These are phyloP conservation scores for Toxostoma redivivum DNA, from an alignment of 2,113 vertebrate genomes.

Conservation along the genomic window DNA sequence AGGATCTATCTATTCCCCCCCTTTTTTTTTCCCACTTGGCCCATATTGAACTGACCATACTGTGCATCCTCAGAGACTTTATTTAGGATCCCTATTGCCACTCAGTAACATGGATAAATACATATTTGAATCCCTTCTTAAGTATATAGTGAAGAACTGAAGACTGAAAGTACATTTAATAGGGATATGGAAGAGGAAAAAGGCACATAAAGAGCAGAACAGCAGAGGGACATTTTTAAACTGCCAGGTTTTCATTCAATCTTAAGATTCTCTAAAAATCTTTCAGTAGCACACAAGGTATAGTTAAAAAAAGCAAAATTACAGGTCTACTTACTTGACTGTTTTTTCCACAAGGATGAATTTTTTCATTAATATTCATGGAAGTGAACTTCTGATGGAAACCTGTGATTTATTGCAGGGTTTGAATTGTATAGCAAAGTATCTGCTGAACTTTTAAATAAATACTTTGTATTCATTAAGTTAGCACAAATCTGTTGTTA, in stretches of 20 bases:
- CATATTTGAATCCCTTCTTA: not conserved
- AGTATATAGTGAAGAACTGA: not conserved
- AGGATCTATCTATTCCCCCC: not conserved
- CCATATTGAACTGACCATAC: not conserved
- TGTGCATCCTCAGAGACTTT: not conserved
- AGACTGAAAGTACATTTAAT: not conserved
- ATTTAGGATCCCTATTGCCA: not conserved
- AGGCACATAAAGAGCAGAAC: not conserved
- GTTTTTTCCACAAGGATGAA: not conserved
- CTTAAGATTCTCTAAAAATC: not conserved
- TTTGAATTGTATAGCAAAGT: not conserved
- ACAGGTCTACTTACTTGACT: not conserved
- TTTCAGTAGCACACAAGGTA: not conserved
- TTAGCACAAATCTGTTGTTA: not conserved
- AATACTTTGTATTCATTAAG: not conserved
- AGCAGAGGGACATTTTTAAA: not conserved
- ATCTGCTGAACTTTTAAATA: not conserved
- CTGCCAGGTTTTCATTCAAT: not conserved
- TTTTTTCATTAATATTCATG: not conserved
- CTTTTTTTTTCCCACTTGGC: not conserved
- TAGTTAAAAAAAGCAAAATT: not conserved
- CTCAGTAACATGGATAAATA: not conserved
- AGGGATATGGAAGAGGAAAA: not conserved
- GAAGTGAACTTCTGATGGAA: not conserved
- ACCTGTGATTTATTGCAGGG: not conserved